Conservation (phyloP, 2,888 invertebrate species). For the Sisyra terminalis region DNA sequence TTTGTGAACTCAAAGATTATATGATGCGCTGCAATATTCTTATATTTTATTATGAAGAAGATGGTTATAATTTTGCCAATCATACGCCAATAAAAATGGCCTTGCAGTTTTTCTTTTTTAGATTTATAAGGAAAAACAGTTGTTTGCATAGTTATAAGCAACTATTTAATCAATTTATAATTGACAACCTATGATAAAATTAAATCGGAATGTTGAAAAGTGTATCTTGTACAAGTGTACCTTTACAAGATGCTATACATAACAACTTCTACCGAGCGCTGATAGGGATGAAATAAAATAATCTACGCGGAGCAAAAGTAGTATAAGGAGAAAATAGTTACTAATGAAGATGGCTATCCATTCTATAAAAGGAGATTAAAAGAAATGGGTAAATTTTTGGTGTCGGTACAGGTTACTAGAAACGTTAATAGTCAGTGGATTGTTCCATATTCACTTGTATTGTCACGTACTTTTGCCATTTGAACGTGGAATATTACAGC, state of each 20-base stretch:
- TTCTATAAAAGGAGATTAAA: conserved; percentile 16
- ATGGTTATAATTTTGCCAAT: conserved; percentile 13
- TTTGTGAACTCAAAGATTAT: conserved; percentile 13
- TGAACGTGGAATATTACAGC: conserved; percentile 18
- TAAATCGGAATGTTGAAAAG: conserved; percentile 5
- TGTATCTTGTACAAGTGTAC: conserved; percentile 1
- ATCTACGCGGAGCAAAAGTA: conserved; percentile 11
- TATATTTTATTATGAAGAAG: conserved; percentile 15
- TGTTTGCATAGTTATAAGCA: conserved; percentile 11
- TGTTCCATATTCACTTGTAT: conserved; percentile 7
- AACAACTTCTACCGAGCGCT: conserved; percentile 14
- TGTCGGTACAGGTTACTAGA: too few species aligned
- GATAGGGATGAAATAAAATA: conserved; percentile 16
- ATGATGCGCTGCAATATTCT: conserved; percentile 18
- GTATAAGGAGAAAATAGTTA: conserved; percentile 16
- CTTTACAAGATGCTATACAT: conserved; percentile 1
- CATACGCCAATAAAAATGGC: conserved; percentile 9
- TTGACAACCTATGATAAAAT: conserved; percentile 16
- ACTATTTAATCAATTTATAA: conserved; percentile 17
- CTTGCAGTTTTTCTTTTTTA: conserved; percentile 14
- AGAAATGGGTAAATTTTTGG: conserved; percentile 10
- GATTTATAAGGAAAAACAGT: conserved; percentile 14
- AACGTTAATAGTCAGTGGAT: background rate
- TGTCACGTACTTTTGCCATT: conserved; percentile 17
- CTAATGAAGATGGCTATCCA: conserved; percentile 19